These are phyloP conservation scores for Willowsia nigromaculata DNA, from an alignment of 2,888 invertebrate genomes.

Conservation along the genomic window DNA sequence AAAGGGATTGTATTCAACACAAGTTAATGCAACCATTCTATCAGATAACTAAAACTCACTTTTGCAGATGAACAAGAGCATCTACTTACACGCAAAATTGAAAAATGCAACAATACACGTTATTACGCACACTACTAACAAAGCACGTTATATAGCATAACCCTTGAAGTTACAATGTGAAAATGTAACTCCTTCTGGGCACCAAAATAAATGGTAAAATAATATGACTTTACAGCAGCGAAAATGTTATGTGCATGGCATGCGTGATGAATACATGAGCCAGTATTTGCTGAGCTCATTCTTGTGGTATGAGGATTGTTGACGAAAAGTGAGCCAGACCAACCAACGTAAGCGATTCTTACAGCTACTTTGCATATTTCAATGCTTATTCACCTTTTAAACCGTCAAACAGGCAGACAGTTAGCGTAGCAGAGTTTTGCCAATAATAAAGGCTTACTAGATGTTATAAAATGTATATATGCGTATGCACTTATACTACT, in stretches of 20 bases:
- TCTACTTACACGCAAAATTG: background rate
- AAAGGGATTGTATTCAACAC: constrained; percentile 11
- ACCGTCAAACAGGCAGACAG: background rate
- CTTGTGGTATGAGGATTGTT: constrained; percentile 62
- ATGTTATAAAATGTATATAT: too few relatives aligned
- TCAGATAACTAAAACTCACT: background rate
- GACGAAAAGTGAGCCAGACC: constrained; percentile 17
- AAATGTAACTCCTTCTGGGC: background rate
- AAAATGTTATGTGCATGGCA: background rate
- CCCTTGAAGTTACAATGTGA: background rate
- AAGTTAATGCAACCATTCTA: background rate
- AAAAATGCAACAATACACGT: background rate
- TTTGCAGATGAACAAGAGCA: constrained; percentile 6
- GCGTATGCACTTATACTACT: background rate
- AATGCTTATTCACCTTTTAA: constrained; percentile 25
- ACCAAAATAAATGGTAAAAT: background rate
- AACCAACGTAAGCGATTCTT: constrained; percentile 24
- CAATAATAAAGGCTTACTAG: too few relatives aligned
- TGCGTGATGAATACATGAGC: background rate
- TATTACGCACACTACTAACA: background rate
- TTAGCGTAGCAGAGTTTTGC: background rate
- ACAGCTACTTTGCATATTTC: constrained; percentile 45
- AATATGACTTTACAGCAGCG: background rate
- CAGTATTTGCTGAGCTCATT: constrained; percentile 56
- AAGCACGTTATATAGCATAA: background rate